These are phyloP conservation scores for Psix sp. DNA, from an alignment of 1,140 invertebrate species.

Conservation along the genomic window DNA sequence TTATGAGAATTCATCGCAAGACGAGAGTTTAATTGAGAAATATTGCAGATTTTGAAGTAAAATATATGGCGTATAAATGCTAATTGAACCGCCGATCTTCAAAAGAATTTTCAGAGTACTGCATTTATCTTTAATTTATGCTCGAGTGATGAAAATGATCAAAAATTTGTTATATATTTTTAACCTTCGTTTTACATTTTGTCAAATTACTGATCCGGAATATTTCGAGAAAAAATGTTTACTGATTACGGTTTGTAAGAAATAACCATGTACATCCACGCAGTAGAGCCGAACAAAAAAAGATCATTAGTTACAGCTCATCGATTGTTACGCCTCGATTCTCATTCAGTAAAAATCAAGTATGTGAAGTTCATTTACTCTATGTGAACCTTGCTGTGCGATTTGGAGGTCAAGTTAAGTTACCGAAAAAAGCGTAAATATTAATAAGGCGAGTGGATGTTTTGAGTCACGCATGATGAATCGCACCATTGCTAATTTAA, in stretches of 20 bases:
- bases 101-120: too few relatives aligned
- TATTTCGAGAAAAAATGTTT: background rate
- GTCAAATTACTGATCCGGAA: background rate
- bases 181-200: background rate
- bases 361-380: conserved; percentile 45
- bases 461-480: conserved; percentile 23
- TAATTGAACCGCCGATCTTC: too few relatives aligned
- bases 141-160: background rate
- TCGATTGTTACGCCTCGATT: conserved; percentile 35
- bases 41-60: background rate
- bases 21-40: conserved; percentile 12
- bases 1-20: background rate
- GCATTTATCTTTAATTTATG: too few relatives aligned
- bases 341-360: conserved; percentile 2
- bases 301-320: conserved; percentile 28
- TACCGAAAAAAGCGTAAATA: conserved; percentile 38
- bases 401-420: conserved; percentile 37
- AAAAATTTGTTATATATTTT: too few relatives aligned
- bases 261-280: conserved; percentile 6
- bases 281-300: conserved; percentile 10
- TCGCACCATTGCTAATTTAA: conserved; percentile 13
- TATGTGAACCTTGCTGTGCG: background rate
- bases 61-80: background rate
- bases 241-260: conserved; percentile 9
- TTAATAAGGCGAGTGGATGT: conserved; percentile 23